phyloP scores from a whole-genome alignment of 2,888 invertebrate species.

The Latheticus oryzae region DNA sequence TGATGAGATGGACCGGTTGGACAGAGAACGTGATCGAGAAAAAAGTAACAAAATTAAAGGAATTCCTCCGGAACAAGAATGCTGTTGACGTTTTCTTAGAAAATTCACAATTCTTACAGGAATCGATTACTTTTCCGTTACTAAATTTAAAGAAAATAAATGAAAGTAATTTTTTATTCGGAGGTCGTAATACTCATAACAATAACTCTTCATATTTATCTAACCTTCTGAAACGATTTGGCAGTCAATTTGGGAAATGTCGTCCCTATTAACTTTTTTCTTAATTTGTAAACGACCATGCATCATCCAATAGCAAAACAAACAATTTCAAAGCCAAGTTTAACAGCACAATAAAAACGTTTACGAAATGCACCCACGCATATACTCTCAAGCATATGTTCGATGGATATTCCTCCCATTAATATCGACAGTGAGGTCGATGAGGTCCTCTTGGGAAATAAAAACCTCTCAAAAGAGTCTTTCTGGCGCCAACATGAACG shows the following conservation, averaged over 20 bases:
- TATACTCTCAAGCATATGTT: slow-evolving; percentile 12
- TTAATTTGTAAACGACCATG: slow-evolving; percentile 9
- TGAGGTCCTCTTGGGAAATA: slow-evolving; percentile 13
- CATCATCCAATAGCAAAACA: too few relatives aligned
- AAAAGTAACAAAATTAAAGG: too few relatives aligned
- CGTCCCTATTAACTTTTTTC: slow-evolving; percentile 12
- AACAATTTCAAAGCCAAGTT: slow-evolving; percentile 28
- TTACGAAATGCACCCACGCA: slow-evolving; percentile 26
- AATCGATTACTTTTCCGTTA: too few relatives aligned
- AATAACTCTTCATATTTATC: too few relatives aligned
- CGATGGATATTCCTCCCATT: slow-evolving; percentile 19
- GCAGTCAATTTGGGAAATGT: slow-evolving; percentile 8
- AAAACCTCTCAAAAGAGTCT: slow-evolving; percentile 17
- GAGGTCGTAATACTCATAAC: too few relatives aligned
- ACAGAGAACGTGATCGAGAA: slow-evolving; percentile 7
- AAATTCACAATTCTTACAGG: too few relatives aligned
- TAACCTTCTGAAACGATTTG: too few relatives aligned
- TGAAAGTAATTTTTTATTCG: too few relatives aligned
- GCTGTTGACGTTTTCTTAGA: too few relatives aligned
- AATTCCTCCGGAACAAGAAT: too few relatives aligned
- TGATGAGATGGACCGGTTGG: too few relatives aligned
- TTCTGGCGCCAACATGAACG: slow-evolving; percentile 19
- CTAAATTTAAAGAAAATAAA: too few relatives aligned
- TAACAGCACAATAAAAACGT: slow-evolving; percentile 26
- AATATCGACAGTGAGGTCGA: slow-evolving; percentile 17